Conservation (phyloP, 1,140 invertebrate genomes). For the Anastrepha obliqua region DNA sequence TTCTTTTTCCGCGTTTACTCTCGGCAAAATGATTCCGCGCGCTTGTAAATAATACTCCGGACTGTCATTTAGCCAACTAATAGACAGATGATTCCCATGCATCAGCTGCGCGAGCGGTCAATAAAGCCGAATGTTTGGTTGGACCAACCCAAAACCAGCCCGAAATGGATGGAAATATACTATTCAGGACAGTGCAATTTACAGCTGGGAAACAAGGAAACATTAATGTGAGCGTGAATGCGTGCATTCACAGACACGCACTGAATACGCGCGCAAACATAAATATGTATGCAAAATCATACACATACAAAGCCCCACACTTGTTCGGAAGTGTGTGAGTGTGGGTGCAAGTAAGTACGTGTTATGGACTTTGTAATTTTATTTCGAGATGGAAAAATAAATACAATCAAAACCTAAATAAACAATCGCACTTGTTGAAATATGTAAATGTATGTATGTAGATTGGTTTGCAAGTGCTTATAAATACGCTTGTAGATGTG, state of each 20-base stretch:
- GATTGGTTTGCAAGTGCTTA: no score
- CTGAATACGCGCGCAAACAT: neutral
- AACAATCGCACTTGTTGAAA: slow-evolving; percentile 4
- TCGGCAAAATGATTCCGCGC: no score
- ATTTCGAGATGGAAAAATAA: slow-evolving; percentile 2
- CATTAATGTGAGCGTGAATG: neutral
- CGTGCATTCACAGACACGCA: neutral
- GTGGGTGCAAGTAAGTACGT: neutral
- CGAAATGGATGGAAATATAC: no score
- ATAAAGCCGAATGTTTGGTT: no score
- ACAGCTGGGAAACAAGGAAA: neutral
- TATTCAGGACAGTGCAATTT: neutral
- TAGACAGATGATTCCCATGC: no score
- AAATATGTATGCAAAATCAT: neutral
- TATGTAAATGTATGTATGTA: neutral
- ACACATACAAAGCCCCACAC: neutral
- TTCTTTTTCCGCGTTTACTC: no score
- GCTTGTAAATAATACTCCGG: no score
- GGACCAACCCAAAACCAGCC: no score
- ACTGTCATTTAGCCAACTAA: no score
- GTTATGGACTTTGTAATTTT: slow-evolving; percentile 22
- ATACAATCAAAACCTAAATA: slow-evolving; percentile 7
- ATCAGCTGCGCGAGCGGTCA: no score
- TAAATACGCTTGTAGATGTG: no score
- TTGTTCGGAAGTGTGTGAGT: no score